Evolutionary conservation across 2,888 invertebrate species (phyloP).

Genomic region (Spisula subtruncata): DNA sequence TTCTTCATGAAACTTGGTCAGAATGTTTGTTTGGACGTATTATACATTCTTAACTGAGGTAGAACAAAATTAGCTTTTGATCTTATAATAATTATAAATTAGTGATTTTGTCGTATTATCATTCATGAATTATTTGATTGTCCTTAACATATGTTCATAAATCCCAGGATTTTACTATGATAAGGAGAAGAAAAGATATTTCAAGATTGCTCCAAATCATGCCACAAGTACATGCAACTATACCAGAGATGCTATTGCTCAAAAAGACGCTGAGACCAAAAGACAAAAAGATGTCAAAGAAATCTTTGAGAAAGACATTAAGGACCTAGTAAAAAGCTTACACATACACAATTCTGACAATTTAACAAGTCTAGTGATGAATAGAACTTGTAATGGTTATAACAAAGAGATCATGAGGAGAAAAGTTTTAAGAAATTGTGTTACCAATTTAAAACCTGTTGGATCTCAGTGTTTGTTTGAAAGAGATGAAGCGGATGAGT

Average conservation of each 20-base stretch:
- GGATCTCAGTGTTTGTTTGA: slow-evolving; percentile 58
- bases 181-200: slow-evolving; percentile 83
- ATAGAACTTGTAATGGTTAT: not conserved
- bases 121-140: no score
- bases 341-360: not conserved
- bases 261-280: slow-evolving; percentile 76
- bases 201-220: slow-evolving; percentile 83
- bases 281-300: slow-evolving; percentile 72
- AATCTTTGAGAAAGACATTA: slow-evolving; percentile 25
- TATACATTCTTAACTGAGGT: no score
- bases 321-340: not conserved
- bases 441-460: slow-evolving; percentile 54
- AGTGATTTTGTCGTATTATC: no score
- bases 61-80: no score
- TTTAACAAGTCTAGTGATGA: not conserved
- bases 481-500: slow-evolving; percentile 15
- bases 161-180: slow-evolving; percentile 86
- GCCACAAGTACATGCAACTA: slow-evolving; percentile 72
- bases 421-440: slow-evolving; percentile 30
- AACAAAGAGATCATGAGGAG: slow-evolving; percentile 28
- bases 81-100: no score
- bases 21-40: no score
- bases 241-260: slow-evolving; percentile 79
- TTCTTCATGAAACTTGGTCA: no score
- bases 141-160: slow-evolving; percentile 71